A percentile compares a stretch with the other conserved stretches of the same genome.
These are phyloP conservation scores for Brevimyrus niger DNA, from an alignment of 2,113 vertebrate genomes.

Conservation along the genomic window DNA sequence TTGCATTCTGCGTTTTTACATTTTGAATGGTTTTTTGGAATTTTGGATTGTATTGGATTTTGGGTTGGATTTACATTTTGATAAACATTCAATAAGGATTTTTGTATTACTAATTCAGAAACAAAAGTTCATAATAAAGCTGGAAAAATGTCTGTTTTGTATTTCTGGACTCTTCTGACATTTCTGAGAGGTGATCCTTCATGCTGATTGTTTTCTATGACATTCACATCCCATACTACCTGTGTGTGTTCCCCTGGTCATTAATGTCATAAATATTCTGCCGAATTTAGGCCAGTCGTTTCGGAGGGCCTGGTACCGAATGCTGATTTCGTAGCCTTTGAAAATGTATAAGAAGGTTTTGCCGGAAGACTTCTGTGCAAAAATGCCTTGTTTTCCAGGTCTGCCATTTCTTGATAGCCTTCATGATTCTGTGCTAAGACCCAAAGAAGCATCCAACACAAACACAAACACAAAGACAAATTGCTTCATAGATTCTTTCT, in stretches of 20 bases:
- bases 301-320: background rate
- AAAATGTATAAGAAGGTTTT: background rate
- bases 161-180: background rate
- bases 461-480: background rate
- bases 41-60: no score
- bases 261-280: background rate
- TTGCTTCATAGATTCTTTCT: background rate
- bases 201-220: background rate
- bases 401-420: background rate
- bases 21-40: background rate
- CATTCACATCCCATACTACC: background rate
- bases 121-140: background rate
- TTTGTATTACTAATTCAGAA: background rate
- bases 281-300: background rate
- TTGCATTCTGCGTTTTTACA: background rate
- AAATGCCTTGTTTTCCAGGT: background rate
- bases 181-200: background rate
- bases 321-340: background rate
- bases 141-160: background rate
- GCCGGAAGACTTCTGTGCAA: background rate
- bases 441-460: background rate
- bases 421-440: background rate
- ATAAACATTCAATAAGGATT: background rate
- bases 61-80: background rate
- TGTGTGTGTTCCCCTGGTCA: background rate